These are phyloP conservation scores for Parotia lawesii DNA, from an alignment of 2,113 vertebrate genomes.

Conservation along the genomic window DNA sequence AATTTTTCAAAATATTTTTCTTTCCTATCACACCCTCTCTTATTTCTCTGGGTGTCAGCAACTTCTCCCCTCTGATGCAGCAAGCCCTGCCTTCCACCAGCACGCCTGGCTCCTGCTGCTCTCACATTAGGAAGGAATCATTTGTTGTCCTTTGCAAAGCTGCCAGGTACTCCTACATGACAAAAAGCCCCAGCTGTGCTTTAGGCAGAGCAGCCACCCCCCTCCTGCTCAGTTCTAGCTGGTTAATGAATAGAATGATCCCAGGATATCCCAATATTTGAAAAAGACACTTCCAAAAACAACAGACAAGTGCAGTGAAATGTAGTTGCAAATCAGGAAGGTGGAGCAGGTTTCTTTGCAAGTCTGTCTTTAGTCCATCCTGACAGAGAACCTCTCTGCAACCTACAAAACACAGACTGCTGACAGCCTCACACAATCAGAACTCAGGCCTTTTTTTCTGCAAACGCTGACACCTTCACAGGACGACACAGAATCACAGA, in stretches of 20 bases:
- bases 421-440: neutral
- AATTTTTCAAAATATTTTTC: slow-evolving; percentile 55
- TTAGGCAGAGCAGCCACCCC: neutral
- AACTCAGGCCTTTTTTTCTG: neutral
- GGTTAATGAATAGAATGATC: neutral
- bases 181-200: neutral
- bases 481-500: neutral
- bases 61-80: slow-evolving; percentile 10
- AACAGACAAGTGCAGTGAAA: neutral
- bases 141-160: slow-evolving; percentile 2
- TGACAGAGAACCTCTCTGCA: neutral
- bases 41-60: slow-evolving; percentile 37
- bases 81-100: neutral
- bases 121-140: neutral
- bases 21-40: slow-evolving; percentile 57
- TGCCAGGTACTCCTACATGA: slow-evolving; percentile 2
- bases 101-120: neutral
- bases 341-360: neutral
- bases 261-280: neutral
- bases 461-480: neutral
- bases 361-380: neutral
- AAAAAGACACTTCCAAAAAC: neutral
- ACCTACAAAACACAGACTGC: neutral
- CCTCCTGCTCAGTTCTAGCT: neutral
- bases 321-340: neutral